Base-by-base conservation (phyloP, 2,113 vertebrate species). In the Chaetodon auriga region DNA sequence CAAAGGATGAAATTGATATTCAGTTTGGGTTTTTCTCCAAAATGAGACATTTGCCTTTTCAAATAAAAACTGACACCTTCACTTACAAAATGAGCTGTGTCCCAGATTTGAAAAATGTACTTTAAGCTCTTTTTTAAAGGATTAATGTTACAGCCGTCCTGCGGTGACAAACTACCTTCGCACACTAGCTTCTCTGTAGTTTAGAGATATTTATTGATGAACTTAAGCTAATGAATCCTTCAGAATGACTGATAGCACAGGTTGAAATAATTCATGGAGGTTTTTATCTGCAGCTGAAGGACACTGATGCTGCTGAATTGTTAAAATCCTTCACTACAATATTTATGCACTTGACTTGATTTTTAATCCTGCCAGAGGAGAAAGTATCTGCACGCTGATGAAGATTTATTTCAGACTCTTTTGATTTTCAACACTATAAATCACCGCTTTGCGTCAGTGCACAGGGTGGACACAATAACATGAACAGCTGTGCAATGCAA, bases 241-340 rank as follows among this genome's bases (percentile, higher is more conserved):
- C 78, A 68, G 36, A 51, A 3, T 77, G 83, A 88, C 69, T 13
- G 74, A 88, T 75, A 6, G 53, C 53, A 6, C 49, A 14, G 49
- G 38, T 15, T 0, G 45, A 49, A 69, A 81, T 81, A 63, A 81
- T 68, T 78, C 77, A 78, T 45, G 64, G n/a, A 48, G 57, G 57
- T 41, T 79, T 71, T 57, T 35, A 57, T 58, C 72, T 36, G 43
- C 45, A 41, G 76, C 75, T 85, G 83, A 75, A 90, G 82, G 80
- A 87, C 82, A 83, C 63, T 14, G 68, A 72, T 62, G 71, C 66
- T 55, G 63, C 76, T 79, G 74, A 83, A 89, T 68, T 43, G 36
- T 83, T 81, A 78, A 87, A 73, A 51, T 66, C 36, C 66, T 48
- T 84, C 58, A 15, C 38, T 85, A 11, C 55, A 74, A 58, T 68